These are phyloP conservation scores for Herpetotheres cachinnans DNA, from an alignment of 2,113 vertebrate species.

Conservation along the genomic window DNA sequence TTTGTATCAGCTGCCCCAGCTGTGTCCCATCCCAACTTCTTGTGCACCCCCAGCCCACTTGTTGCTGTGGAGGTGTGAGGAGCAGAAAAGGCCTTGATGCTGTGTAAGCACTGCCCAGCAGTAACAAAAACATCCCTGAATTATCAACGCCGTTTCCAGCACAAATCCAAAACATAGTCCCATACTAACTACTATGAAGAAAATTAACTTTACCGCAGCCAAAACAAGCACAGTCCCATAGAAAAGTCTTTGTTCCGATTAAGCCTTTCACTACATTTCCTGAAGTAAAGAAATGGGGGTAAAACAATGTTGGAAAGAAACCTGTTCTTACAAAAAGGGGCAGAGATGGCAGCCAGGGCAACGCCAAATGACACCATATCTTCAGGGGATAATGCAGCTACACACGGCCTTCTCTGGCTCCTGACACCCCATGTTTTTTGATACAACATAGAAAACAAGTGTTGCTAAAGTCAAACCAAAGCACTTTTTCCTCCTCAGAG, in stretches of 20 bases:
- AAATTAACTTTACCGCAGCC: not conserved
- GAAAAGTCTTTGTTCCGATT: not conserved
- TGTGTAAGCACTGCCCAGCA: not conserved
- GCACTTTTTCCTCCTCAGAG: not conserved
- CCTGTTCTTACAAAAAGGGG: not conserved
- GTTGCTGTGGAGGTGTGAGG: not conserved
- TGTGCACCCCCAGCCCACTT: too few relatives aligned
- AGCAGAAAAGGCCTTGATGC: not conserved
- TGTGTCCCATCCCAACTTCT: not conserved
- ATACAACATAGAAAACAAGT: not conserved
- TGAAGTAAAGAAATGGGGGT: not conserved
- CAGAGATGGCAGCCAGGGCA: not conserved
- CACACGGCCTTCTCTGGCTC: not conserved
- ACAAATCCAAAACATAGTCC: not conserved
- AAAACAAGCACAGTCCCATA: not conserved
- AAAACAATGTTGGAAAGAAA: not conserved
- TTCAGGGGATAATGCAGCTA: not conserved
- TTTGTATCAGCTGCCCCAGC: not conserved
- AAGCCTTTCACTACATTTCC: not conserved
- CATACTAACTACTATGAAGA: not conserved
- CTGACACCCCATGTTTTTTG: not conserved
- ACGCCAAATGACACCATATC: not conserved
- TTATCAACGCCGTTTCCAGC: not conserved
- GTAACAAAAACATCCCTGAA: not conserved
- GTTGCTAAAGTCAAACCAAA: not conserved